A percentile compares a stretch with the other conserved stretches of the same genome.
Conservation (phyloP, 2,797 vertebrate genomes). For the Podargus strigoides region DNA sequence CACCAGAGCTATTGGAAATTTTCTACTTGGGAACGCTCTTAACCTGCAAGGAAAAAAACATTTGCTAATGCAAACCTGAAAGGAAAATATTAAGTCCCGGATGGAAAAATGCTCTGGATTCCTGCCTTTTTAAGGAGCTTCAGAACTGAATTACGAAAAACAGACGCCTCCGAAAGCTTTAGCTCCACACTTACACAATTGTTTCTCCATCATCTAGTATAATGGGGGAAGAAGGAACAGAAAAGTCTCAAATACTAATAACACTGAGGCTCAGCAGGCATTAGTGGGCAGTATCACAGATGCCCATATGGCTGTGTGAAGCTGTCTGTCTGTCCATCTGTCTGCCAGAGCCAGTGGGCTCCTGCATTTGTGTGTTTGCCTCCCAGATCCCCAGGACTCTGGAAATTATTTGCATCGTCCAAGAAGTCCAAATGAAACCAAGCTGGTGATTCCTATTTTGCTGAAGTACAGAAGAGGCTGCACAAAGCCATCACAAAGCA, state of each 20-base stretch:
- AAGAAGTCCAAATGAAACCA: background rate
- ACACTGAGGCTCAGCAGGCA: background rate
- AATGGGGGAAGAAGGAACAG: background rate
- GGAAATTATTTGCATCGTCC: background rate
- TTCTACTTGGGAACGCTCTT: background rate
- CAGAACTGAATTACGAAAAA: background rate
- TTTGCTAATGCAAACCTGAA: background rate
- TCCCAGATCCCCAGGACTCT: background rate
- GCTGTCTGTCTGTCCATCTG: background rate
- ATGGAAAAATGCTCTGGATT: slow-evolving; percentile 18
- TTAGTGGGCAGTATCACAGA: background rate
- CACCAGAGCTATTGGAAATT: background rate
- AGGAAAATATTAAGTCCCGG: slow-evolving; percentile 17
- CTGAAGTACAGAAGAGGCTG: background rate
- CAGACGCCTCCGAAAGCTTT: background rate
- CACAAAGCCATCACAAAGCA: background rate
- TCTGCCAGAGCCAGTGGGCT: background rate
- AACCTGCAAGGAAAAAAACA: background rate
- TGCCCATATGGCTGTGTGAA: background rate
- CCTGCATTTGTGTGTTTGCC: background rate
- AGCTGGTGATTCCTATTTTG: background rate
- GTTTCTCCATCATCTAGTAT: background rate
- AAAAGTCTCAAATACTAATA: background rate
- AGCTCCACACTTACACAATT: background rate
- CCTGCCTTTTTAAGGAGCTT: slow-evolving; percentile 11